phyloP scores from a whole-genome alignment of 2,113 vertebrate species.

The Oreochromis tanganicae region DNA sequence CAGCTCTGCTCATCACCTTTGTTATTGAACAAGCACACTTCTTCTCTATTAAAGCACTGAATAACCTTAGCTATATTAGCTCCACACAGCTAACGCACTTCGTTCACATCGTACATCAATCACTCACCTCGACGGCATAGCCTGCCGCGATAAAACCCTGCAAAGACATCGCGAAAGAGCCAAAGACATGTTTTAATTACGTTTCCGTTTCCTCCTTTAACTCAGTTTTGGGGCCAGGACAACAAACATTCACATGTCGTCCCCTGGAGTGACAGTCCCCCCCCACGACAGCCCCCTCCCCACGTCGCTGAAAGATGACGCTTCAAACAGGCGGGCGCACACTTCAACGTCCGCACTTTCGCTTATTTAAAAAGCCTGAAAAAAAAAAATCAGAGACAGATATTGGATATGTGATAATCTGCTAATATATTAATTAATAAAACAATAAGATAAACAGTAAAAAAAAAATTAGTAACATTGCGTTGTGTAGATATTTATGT shows the following conservation, averaged over 20 bases:
- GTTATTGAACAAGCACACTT: not conserved
- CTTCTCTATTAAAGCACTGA: not conserved
- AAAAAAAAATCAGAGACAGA: not conserved
- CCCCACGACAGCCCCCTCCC: too few species aligned
- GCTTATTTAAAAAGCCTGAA: not conserved
- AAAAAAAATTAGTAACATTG: not conserved
- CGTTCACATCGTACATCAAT: not conserved
- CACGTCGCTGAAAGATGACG: slow-evolving; percentile 45
- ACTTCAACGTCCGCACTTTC: slow-evolving; percentile 7
- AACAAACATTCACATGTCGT: not conserved
- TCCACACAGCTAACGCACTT: not conserved
- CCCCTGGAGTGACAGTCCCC: not conserved
- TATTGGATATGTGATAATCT: not conserved
- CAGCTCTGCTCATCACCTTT: not conserved
- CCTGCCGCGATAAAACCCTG: slow-evolving; percentile 31
- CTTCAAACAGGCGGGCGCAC: rapidly evolving
- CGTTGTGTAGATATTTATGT: not conserved
- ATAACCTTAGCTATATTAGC: slow-evolving; percentile 19
- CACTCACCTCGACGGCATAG: slow-evolving; percentile 43
- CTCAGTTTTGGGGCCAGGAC: not conserved
- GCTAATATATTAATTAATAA: not conserved
- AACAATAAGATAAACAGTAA: not conserved
- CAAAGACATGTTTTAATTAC: slow-evolving; percentile 35
- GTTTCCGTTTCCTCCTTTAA: not conserved
- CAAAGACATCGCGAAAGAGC: slow-evolving; percentile 19